Percentiles rank a stretch among this genome's conserved stretches.
Evolutionary conservation across 2,797 vertebrate species (phyloP).

Genomic region (Acrossocheilus fasciatus): DNA sequence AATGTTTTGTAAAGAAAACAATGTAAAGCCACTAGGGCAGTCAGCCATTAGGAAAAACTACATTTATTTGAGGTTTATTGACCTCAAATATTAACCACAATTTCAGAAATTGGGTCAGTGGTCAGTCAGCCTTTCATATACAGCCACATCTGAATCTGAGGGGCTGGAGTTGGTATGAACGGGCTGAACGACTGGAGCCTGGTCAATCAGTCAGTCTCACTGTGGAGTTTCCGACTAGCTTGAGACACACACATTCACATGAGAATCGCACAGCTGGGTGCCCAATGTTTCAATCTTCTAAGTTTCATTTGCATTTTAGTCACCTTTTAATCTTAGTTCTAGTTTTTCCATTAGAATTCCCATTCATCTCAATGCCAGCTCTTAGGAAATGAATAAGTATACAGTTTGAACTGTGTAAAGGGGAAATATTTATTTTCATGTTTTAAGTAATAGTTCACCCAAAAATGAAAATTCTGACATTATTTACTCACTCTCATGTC

Average conservation of each 20-base stretch:
- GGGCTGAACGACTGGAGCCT: constrained; percentile 40
- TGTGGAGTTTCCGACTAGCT: constrained; percentile 47
- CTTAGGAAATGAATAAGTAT: background rate
- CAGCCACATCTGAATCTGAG: constrained; percentile 15
- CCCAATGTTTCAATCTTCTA: background rate
- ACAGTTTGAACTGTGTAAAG: background rate
- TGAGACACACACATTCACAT: constrained; percentile 48
- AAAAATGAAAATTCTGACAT: background rate
- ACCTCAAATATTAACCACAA: constrained; percentile 39
- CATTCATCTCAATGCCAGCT: background rate
- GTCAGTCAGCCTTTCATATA: constrained; percentile 33
- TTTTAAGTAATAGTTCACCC: background rate
- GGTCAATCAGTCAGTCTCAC: constrained; percentile 46
- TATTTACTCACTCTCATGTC: background rate
- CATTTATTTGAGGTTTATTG: constrained; percentile 34
- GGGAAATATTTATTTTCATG: background rate
- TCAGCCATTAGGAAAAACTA: background rate
- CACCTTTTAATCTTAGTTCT: background rate
- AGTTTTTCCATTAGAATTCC: background rate
- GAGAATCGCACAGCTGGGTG: constrained; percentile 40
- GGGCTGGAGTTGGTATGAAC: constrained; percentile 30
- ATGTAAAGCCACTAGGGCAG: constrained; percentile 16
- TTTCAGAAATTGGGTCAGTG: constrained; percentile 37
- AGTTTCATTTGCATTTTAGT: background rate
- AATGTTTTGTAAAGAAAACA: constrained; percentile 34